Conservation (phyloP, 92 coral and sea anemone species). For the Zoanthus gigantus region DNA sequence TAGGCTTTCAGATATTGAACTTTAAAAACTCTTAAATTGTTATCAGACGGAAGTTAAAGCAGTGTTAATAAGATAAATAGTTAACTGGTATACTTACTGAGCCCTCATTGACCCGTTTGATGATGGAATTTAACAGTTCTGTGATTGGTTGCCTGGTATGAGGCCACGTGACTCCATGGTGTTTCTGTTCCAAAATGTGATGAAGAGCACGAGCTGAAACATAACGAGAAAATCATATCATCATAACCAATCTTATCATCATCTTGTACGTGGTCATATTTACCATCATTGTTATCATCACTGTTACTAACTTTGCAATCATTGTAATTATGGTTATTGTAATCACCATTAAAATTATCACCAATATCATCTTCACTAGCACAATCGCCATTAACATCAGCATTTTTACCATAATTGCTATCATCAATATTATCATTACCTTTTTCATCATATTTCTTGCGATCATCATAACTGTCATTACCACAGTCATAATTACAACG, state of each 20-base stretch:
- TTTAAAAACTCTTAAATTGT: too few relatives aligned
- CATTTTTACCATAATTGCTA: background rate
- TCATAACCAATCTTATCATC: too few relatives aligned
- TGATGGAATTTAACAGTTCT: conserved; percentile 76
- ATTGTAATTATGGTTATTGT: background rate
- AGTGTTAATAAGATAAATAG: too few relatives aligned
- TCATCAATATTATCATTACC: background rate
- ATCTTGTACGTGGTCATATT: too few relatives aligned
- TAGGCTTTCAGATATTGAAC: too few relatives aligned
- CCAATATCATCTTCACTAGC: background rate
- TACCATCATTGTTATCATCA: too few relatives aligned
- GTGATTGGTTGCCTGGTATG: conserved; percentile 74
- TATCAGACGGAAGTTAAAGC: too few relatives aligned
- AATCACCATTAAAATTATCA: background rate
- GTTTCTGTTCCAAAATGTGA: conserved; percentile 81
- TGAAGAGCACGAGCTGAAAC: conserved; percentile 86
- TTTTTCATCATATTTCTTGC: background rate
- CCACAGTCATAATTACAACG: background rate
- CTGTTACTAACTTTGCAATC: background rate
- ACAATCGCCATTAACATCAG: background rate
- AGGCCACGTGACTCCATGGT: conserved; percentile 90
- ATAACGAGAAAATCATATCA: background rate
- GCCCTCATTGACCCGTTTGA: conserved; percentile 92
- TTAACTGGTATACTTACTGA: conserved; percentile 71
- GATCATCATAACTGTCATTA: background rate